Evolutionary conservation across 2,888 invertebrate species (phyloP).

Genomic region (Drosophila mimetica): DNA sequence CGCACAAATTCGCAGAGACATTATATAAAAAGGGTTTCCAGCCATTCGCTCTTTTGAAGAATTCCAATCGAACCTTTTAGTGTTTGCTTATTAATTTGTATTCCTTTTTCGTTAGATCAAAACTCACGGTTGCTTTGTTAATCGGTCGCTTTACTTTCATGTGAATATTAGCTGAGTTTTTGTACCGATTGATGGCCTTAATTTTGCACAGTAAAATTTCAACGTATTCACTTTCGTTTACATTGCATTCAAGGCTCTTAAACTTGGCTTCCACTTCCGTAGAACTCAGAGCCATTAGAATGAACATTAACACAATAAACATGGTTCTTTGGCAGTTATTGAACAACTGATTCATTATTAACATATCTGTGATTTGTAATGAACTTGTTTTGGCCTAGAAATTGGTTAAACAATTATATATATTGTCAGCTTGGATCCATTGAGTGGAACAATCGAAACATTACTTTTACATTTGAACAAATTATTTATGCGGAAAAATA

Average conservation of each 20-base stretch:
- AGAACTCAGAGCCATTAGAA: background rate
- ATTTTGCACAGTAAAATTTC: background rate
- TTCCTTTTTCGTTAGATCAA: background rate
- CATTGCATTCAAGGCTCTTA: background rate
- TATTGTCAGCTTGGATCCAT: no score
- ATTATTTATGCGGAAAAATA: background rate
- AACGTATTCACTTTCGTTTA: background rate
- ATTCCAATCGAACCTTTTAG: background rate
- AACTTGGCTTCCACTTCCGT: background rate
- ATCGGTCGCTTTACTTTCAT: background rate
- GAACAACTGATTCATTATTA: background rate
- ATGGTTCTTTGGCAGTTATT: background rate
- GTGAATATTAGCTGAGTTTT: background rate
- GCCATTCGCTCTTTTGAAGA: slow-evolving; percentile 3
- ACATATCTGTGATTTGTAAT: background rate
- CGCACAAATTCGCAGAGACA: background rate
- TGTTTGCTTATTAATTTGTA: background rate
- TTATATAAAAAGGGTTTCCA: slow-evolving; percentile 1
- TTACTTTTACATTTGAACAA: background rate
- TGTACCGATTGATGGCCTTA: background rate
- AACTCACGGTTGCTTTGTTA: background rate
- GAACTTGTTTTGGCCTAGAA: background rate
- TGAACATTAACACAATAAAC: background rate
- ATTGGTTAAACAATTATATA: background rate
- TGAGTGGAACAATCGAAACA: background rate